Percentiles rank a stretch among this genome's conserved stretches.
Conservation (phyloP, 1,140 invertebrate species). For the Tetramorium simillimum region DNA sequence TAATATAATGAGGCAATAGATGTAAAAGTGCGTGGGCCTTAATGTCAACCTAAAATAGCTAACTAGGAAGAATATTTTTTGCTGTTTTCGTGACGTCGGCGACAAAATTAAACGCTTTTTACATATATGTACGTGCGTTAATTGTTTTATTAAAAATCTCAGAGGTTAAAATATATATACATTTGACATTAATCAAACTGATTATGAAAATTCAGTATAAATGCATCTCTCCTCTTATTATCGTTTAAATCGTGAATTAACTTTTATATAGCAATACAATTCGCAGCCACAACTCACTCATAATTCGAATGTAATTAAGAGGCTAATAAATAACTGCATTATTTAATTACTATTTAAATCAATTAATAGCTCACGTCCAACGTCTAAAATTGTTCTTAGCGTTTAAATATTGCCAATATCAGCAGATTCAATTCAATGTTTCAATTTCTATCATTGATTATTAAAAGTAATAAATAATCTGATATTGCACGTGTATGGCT, state of each 20-base stretch:
- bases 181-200: constrained; percentile 13
- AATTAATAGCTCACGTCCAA: neutral
- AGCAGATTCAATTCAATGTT: neutral
- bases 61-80: neutral
- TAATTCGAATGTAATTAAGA: neutral
- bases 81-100: neutral
- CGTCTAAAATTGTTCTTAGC: neutral
- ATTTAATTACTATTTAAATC: neutral
- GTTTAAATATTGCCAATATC: neutral
- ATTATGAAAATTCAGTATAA: constrained; percentile 23
- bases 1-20: constrained; percentile 28
- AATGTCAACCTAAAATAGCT: constrained; percentile 52
- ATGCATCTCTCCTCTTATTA: constrained; percentile 14
- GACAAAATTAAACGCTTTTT: neutral
- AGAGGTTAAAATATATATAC: neutral
- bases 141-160: constrained; percentile 27
- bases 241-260: constrained; percentile 23
- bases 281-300: neutral
- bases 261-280: neutral
- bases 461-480: neutral
- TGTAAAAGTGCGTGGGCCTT: constrained; percentile 41
- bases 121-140: neutral
- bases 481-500: neutral
- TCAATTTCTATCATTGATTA: neutral
- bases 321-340: neutral